A percentile compares a stretch with the other conserved stretches of the same genome.
Conservation (phyloP, 2,113 vertebrate species). For the Hassar affinis region DNA sequence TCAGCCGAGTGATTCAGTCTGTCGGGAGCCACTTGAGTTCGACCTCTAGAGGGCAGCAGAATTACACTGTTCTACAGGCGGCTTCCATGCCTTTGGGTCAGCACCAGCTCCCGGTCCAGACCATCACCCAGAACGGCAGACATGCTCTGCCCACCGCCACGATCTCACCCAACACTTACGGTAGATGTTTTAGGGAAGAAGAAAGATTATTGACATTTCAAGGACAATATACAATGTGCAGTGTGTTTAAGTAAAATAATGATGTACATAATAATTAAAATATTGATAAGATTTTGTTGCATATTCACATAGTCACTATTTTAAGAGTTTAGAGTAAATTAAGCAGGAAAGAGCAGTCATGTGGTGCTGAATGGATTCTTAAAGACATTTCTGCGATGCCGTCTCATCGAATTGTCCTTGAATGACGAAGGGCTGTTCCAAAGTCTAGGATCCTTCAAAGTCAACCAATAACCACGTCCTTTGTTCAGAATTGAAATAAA, state of each 20-base stretch:
- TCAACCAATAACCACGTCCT: too few relatives aligned
- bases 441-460: too few relatives aligned
- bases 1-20: conserved; percentile 88
- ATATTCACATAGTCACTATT: background rate
- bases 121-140: conserved; percentile 91
- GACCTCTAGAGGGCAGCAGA: conserved; percentile 78
- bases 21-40: conserved; percentile 80
- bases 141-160: conserved; percentile 79
- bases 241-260: background rate
- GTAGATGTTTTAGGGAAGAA: conserved; percentile 62
- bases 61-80: conserved; percentile 81
- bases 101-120: conserved; percentile 86
- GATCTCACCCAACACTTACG: conserved; percentile 77
- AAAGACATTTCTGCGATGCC: too few relatives aligned
- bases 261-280: too few relatives aligned
- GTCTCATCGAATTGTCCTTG: too few relatives aligned
- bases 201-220: background rate
- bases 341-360: background rate
- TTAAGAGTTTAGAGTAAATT: background rate
- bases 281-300: too few relatives aligned
- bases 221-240: background rate
- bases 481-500: too few relatives aligned
- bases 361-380: too few relatives aligned
- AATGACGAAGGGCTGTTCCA: too few relatives aligned
- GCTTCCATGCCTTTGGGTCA: conserved; percentile 77